These are phyloP conservation scores for Heliconius erato DNA, from an alignment of 2,888 invertebrate genomes.

Conservation along the genomic window DNA sequence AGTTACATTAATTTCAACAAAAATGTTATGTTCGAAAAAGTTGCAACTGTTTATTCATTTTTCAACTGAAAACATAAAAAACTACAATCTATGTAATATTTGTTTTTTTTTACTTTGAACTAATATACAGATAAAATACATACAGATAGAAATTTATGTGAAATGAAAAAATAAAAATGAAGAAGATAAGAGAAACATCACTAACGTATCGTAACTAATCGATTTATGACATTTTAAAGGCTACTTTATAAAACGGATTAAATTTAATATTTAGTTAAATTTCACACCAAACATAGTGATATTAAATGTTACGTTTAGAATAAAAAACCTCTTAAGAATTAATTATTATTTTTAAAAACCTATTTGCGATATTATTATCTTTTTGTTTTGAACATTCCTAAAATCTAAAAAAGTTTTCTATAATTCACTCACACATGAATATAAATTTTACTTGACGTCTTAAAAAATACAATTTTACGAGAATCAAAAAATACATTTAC, in stretches of 20 bases:
- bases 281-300: not conserved
- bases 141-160: not conserved
- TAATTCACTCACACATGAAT: not conserved
- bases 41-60: not conserved
- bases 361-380: not conserved
- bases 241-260: not conserved
- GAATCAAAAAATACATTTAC: not conserved
- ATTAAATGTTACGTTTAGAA: not conserved
- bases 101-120: not conserved
- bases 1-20: not conserved
- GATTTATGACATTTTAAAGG: not conserved
- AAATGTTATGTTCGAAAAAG: not conserved
- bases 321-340: not conserved
- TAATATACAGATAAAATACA: not conserved
- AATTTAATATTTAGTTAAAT: no score
- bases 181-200: not conserved
- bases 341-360: not conserved
- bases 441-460: no score
- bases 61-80: not conserved
- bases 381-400: not conserved
- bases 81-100: not conserved
- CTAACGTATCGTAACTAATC: not conserved
- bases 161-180: no score
- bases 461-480: no score
- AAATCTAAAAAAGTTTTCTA: not conserved